A percentile compares a stretch with the other conserved stretches of the same genome.
These are phyloP conservation scores for Carassius gibelio DNA, from an alignment of 2,113 vertebrate genomes.

Conservation along the genomic window DNA sequence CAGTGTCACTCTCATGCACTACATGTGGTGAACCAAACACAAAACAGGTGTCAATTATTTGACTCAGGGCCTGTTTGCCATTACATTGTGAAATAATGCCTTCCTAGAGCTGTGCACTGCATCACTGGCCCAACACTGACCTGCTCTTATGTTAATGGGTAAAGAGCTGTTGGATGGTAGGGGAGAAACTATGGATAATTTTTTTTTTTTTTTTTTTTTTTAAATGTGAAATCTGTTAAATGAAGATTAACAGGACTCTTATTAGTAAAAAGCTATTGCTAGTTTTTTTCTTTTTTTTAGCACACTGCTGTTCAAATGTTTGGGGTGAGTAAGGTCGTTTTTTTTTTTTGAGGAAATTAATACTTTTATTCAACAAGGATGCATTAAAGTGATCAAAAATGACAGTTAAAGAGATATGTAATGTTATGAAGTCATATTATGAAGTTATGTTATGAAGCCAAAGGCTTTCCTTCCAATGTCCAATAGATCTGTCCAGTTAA, in stretches of 20 bases:
- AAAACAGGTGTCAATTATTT: conserved; percentile 53
- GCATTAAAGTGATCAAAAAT: too few relatives aligned
- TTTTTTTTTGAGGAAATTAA: not conserved
- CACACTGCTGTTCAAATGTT: too few relatives aligned
- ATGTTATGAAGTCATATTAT: too few relatives aligned
- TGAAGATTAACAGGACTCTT: not conserved
- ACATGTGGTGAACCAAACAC: conserved; percentile 50
- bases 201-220: too few relatives aligned
- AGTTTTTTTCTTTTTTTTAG: not conserved
- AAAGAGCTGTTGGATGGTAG: not conserved
- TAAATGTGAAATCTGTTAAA: not conserved
- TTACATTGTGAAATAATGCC: conserved; percentile 43
- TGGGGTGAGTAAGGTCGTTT: not conserved
- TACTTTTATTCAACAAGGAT: too few relatives aligned
- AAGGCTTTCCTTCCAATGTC: too few relatives aligned
- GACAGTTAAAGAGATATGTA: too few relatives aligned
- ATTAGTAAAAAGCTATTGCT: not conserved
- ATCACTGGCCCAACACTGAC: conserved; percentile 24
- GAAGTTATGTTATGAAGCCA: too few relatives aligned
- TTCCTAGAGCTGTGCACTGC: conserved; percentile 8
- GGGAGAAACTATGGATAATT: conserved; percentile 47
- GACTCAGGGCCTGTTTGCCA: conserved; percentile 47
- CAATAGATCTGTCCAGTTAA: too few relatives aligned
- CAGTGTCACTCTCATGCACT: conserved; percentile 35
- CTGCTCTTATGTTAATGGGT: conserved; percentile 15